Evolutionary conservation across 2,888 invertebrate genomes (phyloP).

Genomic region (Parasteatoda lunata): DNA sequence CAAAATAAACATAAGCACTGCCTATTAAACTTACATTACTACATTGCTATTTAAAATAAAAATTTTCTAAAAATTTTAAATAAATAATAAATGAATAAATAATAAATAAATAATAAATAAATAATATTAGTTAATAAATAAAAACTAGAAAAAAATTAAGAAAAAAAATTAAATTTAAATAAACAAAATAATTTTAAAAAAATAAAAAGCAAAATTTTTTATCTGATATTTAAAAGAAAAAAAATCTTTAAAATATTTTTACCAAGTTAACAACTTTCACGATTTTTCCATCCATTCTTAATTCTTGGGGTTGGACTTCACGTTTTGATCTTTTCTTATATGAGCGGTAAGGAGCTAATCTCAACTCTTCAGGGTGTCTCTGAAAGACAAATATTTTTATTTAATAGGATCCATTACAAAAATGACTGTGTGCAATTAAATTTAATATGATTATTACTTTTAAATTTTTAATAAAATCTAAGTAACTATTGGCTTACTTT

Average conservation of each 20-base stretch:
- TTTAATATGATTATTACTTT: too few species aligned
- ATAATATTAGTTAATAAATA: too few species aligned
- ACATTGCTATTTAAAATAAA: too few species aligned
- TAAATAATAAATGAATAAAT: neutral
- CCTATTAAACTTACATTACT: too few species aligned
- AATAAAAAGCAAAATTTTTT: neutral
- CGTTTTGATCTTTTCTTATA: conserved; percentile 28
- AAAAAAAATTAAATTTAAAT: too few species aligned
- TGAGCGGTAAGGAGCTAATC: conserved; percentile 30
- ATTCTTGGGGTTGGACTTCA: conserved; percentile 56
- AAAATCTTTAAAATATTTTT: conserved; percentile 44
- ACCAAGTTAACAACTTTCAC: conserved; percentile 86
- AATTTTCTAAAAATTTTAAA: too few species aligned
- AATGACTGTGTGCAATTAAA: neutral
- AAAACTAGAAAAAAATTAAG: too few species aligned
- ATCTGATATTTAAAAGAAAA: too few species aligned
- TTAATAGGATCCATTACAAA: neutral
- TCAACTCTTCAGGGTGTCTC: conserved; percentile 57
- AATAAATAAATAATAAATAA: neutral
- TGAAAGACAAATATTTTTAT: conserved; percentile 6
- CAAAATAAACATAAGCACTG: too few species aligned
- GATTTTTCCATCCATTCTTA: conserved; percentile 80
- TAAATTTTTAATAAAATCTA: neutral
- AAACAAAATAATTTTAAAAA: neutral
- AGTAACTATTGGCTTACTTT: conserved; percentile 54